These are phyloP conservation scores for Lytechinus pictus DNA, from an alignment of 35 echinoderm and acorn worm species.

Conservation along the genomic window DNA sequence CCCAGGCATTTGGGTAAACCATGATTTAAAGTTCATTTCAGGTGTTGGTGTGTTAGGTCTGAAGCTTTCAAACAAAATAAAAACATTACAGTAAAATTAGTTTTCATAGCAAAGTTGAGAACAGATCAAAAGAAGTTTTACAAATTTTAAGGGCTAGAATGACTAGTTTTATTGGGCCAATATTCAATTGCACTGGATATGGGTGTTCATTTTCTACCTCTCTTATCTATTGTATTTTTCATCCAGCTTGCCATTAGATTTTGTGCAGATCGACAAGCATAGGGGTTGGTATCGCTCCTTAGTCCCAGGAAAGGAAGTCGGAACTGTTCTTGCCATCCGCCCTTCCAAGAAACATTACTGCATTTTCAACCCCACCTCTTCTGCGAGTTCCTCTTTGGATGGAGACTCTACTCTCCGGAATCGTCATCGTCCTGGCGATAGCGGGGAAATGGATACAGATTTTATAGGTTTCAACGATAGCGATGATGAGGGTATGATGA, in stretches of 20 bases:
- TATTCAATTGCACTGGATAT: too few relatives aligned
- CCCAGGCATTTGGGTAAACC: too few relatives aligned
- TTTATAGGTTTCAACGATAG: constrained; percentile 56
- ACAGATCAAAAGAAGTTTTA: too few relatives aligned
- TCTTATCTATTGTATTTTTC: background rate
- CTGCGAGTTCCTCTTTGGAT: background rate
- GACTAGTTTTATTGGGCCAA: too few relatives aligned
- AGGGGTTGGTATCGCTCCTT: background rate
- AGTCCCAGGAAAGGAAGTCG: background rate
- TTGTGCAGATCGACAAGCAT: background rate
- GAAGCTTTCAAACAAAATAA: too few relatives aligned
- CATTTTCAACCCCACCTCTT: constrained; percentile 16
- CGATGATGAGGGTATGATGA: background rate
- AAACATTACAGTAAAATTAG: too few relatives aligned
- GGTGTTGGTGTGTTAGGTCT: too few relatives aligned
- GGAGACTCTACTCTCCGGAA: background rate
- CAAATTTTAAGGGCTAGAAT: too few relatives aligned
- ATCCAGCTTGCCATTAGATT: background rate
- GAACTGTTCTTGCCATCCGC: constrained; percentile 32
- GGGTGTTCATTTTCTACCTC: background rate
- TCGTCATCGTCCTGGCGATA: background rate
- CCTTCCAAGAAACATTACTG: constrained; percentile 50
- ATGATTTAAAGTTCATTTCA: too few relatives aligned
- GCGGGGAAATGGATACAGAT: constrained; percentile 30
- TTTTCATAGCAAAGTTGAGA: too few relatives aligned